These are phyloP conservation scores for Himalopsyche anomala DNA, from an alignment of 2,888 invertebrate genomes.

Conservation along the genomic window DNA sequence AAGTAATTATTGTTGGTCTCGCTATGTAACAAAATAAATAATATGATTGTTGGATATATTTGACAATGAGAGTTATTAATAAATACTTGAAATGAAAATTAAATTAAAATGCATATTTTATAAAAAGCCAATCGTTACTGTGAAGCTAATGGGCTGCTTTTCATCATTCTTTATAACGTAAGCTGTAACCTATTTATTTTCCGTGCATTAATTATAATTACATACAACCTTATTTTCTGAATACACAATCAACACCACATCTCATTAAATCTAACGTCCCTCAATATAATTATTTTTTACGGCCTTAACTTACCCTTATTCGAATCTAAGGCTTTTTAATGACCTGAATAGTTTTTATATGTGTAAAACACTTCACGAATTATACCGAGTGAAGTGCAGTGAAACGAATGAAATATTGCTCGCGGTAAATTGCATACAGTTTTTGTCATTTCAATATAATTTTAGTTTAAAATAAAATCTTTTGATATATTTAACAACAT, in stretches of 20 bases:
- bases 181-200: neutral
- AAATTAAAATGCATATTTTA: too few species aligned
- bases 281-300: slow-evolving; percentile 18
- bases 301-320: slow-evolving; percentile 14
- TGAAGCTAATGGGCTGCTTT: too few species aligned
- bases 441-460: too few species aligned
- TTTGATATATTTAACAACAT: too few species aligned
- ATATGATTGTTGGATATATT: too few species aligned
- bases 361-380: slow-evolving; percentile 14
- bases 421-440: neutral
- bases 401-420: neutral
- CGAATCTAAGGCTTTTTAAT: neutral
- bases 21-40: too few species aligned
- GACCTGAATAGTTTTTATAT: neutral
- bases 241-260: slow-evolving; percentile 19
- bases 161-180: too few species aligned
- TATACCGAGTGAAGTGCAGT: neutral
- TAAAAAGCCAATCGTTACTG: too few species aligned
- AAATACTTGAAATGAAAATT: too few species aligned
- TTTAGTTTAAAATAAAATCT: too few species aligned
- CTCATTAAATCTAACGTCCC: slow-evolving; percentile 16
- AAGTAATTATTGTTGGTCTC: too few species aligned
- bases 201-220: slow-evolving; percentile 1
- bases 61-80: too few species aligned
- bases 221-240: neutral